These are phyloP conservation scores for Leistus spinibarbis DNA, from an alignment of 2,888 invertebrate genomes.

Conservation along the genomic window DNA sequence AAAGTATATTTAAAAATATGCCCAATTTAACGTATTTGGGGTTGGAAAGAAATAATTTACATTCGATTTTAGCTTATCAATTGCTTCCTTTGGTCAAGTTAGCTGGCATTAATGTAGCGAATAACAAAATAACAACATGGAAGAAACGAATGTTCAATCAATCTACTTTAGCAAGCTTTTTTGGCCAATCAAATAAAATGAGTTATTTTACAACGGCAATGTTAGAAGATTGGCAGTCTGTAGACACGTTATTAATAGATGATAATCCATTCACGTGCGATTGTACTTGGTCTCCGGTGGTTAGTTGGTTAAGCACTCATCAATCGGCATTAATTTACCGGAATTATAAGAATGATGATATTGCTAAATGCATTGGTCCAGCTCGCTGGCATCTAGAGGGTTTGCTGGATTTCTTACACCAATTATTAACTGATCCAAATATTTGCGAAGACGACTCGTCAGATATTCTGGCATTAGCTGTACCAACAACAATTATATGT, in stretches of 20 bases:
- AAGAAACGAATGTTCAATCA: conserved; percentile 59
- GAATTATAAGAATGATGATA: background rate
- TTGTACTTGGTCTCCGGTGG: conserved; percentile 16
- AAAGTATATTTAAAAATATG: conserved; percentile 59
- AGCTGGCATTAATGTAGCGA: conserved; percentile 60
- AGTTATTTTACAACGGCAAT: conserved; percentile 62
- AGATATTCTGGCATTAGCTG: background rate
- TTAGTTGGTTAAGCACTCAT: background rate
- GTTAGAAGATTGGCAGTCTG: conserved; percentile 62
- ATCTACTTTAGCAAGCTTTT: conserved; percentile 56
- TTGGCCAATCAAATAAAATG: conserved; percentile 63
- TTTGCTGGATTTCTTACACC: background rate
- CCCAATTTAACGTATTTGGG: conserved; percentile 60
- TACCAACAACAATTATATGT: background rate
- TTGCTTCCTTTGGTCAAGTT: conserved; percentile 58
- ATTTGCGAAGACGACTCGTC: background rate
- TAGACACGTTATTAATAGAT: conserved; percentile 59
- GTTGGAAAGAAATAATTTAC: conserved; percentile 60
- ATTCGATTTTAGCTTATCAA: conserved; percentile 56
- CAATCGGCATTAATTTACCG: background rate
- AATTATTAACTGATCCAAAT: background rate
- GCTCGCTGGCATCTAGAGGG: conserved; percentile 11
- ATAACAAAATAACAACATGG: conserved; percentile 63
- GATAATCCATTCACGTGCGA: conserved; percentile 29
- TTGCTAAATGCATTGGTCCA: conserved; percentile 22